Evolutionary conservation across 2,797 vertebrate genomes (phyloP).

Genomic region (Cossypha heuglini): DNA sequence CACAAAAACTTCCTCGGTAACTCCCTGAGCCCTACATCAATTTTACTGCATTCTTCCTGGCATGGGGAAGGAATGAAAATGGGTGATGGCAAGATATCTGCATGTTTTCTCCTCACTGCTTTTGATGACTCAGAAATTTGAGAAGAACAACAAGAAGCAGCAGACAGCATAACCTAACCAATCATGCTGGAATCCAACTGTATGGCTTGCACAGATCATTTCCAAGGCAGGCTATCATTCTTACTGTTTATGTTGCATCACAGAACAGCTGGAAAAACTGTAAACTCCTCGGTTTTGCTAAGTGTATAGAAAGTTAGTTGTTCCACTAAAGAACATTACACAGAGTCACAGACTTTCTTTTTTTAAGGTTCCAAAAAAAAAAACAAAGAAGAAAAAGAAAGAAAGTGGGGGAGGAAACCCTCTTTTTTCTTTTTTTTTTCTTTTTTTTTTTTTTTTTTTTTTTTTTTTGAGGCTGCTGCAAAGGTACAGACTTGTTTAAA

Average conservation of each 20-base stretch:
- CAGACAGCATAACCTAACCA: slow-evolving; percentile 27
- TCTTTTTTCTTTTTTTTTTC: neutral
- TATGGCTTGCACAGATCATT: neutral
- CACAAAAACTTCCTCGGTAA: neutral
- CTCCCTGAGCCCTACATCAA: slow-evolving; percentile 5
- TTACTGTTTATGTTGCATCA: slow-evolving; percentile 54
- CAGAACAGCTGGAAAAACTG: slow-evolving; percentile 62
- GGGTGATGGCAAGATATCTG: slow-evolving; percentile 25
- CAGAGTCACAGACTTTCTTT: neutral
- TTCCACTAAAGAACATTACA: neutral
- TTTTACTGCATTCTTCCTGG: slow-evolving; percentile 16
- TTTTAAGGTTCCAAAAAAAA: neutral
- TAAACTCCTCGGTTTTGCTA: slow-evolving; percentile 34
- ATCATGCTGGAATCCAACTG: slow-evolving; percentile 38
- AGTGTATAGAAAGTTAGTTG: slow-evolving; percentile 40
- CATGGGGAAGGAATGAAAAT: slow-evolving; percentile 13
- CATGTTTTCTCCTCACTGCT: neutral
- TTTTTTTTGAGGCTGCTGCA: neutral
- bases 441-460: neutral
- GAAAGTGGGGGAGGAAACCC: accelerated
- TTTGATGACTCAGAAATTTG: slow-evolving; percentile 68
- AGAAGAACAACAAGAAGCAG: slow-evolving; percentile 15
- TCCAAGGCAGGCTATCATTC: neutral
- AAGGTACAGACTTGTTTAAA: slow-evolving; percentile 30
- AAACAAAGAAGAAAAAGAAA: neutral